Evolutionary conservation across 1,140 invertebrate species (phyloP), one percentile per base, ranked within the genome.

Genomic region (Drosophila sucinea): DNA sequence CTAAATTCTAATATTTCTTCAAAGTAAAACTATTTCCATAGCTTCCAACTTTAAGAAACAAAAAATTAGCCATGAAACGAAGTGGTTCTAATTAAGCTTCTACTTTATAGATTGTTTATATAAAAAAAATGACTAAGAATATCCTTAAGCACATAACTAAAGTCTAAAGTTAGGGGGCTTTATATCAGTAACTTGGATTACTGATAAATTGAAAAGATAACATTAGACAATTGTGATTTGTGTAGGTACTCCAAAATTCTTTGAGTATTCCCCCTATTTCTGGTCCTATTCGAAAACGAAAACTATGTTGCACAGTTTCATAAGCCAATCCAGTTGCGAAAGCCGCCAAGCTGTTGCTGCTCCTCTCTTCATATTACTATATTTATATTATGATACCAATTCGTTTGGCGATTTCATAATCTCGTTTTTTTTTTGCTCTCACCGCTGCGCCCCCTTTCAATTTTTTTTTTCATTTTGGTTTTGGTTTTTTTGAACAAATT

Each of bases 351-450:
- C 60, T 62, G 60, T 17, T 33, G 33, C 33, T 62, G 38, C 30
- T 63, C 11, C 41, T 47, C 40, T 63, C 30, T 66, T 57, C 57
- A 29, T 64, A 67, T 60, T 68, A 38, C 35, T 38, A 38, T 38
- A 70, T 62, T 72, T 67, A 71, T 79, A 79, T 82, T 87, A 51
- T 51, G 83, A 82, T 78, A 72, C 74, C 35, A 67, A 67, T 73
- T 79, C 68, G 71, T 40, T 55, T 63, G 29, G 84, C 83, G 73
- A 89, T 89, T 89, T 89, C 84, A 81, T 89, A 89, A 89, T 79
- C 86, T 51, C 7, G 44, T 51, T 51, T 51, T 51, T 51, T 62
- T 54, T 77, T 77, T 66, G 75, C 73, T 77, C 74, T 77, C 56
- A 77, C 73, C 73, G 67, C 60, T 68, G 74, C 75, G 67, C 66